Base-by-base conservation (phyloP, 2,797 vertebrate genomes). In the Clarias platycephalus region DNA sequence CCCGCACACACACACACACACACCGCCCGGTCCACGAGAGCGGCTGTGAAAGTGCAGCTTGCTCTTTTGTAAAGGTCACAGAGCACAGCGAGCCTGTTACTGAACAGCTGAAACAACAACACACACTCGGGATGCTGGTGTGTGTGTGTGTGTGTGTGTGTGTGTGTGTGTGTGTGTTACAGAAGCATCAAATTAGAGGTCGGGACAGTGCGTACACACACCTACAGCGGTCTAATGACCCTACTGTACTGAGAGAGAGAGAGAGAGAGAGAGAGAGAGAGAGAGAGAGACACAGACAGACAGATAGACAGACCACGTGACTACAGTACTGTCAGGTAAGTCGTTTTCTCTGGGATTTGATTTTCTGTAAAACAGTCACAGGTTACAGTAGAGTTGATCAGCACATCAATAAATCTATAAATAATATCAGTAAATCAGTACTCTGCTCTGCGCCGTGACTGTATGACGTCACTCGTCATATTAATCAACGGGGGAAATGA, bases 21-120 rank as follows among this genome's bases (percentile, higher is more conserved):
- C 81, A 22, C n/a, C 49, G 16, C 22, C 4, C 18, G 18, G 62
- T 15, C 74, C 60, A 55, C 0, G 80, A 31, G 62, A 34, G 53
- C n/a, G 40, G 24, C 66, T 83, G 66, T 74, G 28, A 58, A 66
- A 68, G 66, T 28, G 76, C 84, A 81, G 72, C 22, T 55, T 86
- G 88, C 86, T 85, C 85, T 88, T 88, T 87, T 78, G 15, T 68
- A 86, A 88, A 88, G 88, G 87, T 89, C 87, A 88, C 24, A 15
- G 81, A 7, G 26, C 31, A 37, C 71, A 57, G 68, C 26, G 70
- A 64, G 86, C 79, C 84, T 84, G 84, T 86, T 83, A 84, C 78
- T 49, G 84, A 87, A 86, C 82, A 83, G 87, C 82, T 83, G 55
- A 84, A 87, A 85, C 78, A 86, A 87, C 82, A 82, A 84, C 80